These are phyloP conservation scores for Macrosiphum euphorbiae DNA, from an alignment of 2,888 invertebrate species.

Conservation along the genomic window DNA sequence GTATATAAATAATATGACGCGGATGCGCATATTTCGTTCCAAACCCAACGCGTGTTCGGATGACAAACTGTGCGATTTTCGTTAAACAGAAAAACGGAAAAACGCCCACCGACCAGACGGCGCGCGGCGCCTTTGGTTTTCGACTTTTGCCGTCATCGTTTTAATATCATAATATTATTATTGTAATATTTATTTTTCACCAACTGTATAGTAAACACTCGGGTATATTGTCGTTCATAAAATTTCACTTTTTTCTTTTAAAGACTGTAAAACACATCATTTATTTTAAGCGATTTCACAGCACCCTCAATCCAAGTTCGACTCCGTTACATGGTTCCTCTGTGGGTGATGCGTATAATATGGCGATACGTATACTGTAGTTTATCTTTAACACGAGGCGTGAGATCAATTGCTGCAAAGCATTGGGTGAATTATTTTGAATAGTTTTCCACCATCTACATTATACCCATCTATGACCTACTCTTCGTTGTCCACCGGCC, in stretches of 20 bases:
- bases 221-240: too few relatives aligned
- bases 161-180: not conserved
- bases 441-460: too few relatives aligned
- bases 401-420: too few relatives aligned
- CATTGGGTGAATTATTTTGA: too few relatives aligned
- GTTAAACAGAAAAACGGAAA: not conserved
- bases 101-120: not conserved
- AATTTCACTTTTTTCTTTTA: too few relatives aligned
- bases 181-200: not conserved
- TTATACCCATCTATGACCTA: not conserved
- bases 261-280: too few relatives aligned
- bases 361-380: too few relatives aligned
- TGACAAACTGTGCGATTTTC: not conserved
- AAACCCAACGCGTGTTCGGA: not conserved
- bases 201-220: not conserved
- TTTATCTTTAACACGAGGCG: too few relatives aligned
- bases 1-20: not conserved
- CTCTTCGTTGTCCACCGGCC: not conserved
- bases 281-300: too few relatives aligned
- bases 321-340: too few relatives aligned
- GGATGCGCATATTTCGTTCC: not conserved
- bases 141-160: not conserved
- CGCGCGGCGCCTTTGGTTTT: not conserved
- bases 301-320: too few relatives aligned
- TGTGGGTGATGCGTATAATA: too few relatives aligned